Base-by-base conservation (phyloP, 2,797 vertebrate genomes). In the Pelodytes ibericus region DNA sequence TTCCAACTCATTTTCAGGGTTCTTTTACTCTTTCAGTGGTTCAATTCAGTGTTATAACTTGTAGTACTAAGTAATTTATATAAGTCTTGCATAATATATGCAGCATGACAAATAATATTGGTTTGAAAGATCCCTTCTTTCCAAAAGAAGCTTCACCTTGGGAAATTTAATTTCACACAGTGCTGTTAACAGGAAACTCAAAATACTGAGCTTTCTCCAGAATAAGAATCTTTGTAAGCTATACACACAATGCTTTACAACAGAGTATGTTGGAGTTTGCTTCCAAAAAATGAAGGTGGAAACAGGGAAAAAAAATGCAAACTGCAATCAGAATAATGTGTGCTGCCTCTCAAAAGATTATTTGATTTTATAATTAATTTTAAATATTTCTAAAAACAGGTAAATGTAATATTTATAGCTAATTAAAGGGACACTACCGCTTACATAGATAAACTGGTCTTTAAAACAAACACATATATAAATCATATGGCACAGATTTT, bases 151-250 rank as follows among this genome's bases (percentile, higher is more conserved):
- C 31, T 41, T 24, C 25, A 29, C 57, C 56, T 41, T 47, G 8
- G 69, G 57, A 33, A 41, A 71, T 71, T 44, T 24, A 15, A 10
- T 18, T 39, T 60, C 56, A 60, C 67, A 58, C 68, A 60, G 47
- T 60, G 57, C 26, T 22, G 25, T 27, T 59, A 71, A 71, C 60
- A 57, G 69, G 39, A 60, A 71, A 71, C 33, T 27, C 36, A 47
- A 60, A 60, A 27, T 71, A n/a, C 57, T 20, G 53, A 24, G 7
- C 22, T 53, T 22, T 53, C n/a, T 53, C 24, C n/a, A 53, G n/a
- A 30, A 31, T 57, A n/a, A 47, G 69, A 30, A 24, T 44, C 41
- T 2, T 13, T 13, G 15, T 16, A 44, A 44, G 41, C 41, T 44
- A 41, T 27, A 18, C 7, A 58, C 20, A 44, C 2, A 25, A 0